Conservation (phyloP, 2,888 invertebrate genomes). For the Hoplodrina blanda region DNA sequence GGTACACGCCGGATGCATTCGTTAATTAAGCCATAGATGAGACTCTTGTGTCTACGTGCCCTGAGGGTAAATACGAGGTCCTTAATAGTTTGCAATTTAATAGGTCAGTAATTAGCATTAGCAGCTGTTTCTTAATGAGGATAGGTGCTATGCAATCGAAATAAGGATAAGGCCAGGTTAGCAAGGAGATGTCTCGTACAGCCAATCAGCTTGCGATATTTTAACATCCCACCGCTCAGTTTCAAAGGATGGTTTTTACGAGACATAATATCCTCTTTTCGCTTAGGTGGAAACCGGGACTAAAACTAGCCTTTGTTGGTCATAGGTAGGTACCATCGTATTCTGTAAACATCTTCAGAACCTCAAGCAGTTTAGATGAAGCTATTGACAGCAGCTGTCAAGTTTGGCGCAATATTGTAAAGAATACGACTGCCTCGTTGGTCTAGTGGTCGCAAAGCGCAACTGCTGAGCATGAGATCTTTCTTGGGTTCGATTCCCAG, state of each 20-base stretch:
- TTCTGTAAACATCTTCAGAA: constrained; percentile 11
- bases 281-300: too few species aligned
- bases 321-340: background rate
- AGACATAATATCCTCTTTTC: too few species aligned
- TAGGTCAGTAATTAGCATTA: constrained; percentile 15
- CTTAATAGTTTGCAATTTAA: constrained; percentile 21
- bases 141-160: background rate
- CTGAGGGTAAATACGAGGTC: constrained; percentile 19
- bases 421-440: too few species aligned
- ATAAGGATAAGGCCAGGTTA: background rate
- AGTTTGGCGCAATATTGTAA: background rate
- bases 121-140: constrained; percentile 17
- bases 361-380: background rate
- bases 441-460: too few species aligned
- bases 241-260: too few species aligned
- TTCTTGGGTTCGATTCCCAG: too few species aligned
- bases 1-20: constrained; percentile 50
- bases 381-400: background rate
- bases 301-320: background rate
- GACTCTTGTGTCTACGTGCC: constrained; percentile 35
- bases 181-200: too few species aligned
- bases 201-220: background rate
- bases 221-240: too few species aligned
- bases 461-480: too few species aligned
- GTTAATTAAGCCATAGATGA: constrained; percentile 41